Evolutionary conservation across 2,797 vertebrate species (phyloP).

Genomic region (Columba guinea): DNA sequence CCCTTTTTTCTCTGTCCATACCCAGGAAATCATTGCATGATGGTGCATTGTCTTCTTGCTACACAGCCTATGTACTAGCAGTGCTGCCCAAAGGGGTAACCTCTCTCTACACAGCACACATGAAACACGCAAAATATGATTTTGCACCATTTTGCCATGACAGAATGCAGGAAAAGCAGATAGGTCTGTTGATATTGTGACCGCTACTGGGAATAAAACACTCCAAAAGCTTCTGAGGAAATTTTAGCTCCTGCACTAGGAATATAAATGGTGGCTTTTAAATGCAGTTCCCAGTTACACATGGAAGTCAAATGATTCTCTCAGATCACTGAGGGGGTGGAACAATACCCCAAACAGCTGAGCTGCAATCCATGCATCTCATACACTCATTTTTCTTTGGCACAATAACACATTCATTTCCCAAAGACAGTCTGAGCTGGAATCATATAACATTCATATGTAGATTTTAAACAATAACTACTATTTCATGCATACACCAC

Average conservation of each 20-base stretch:
- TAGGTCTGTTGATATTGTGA: neutral
- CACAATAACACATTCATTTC: neutral
- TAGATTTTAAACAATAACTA: neutral
- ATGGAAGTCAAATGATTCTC: neutral
- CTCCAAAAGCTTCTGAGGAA: neutral
- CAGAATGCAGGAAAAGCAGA: neutral
- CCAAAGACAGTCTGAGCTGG: neutral
- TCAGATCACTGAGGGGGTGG: neutral
- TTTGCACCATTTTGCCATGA: neutral
- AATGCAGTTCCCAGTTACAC: neutral
- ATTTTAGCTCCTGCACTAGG: neutral
- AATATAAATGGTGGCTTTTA: neutral
- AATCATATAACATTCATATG: neutral
- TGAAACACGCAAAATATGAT: neutral
- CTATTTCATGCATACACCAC: neutral
- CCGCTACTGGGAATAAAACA: neutral
- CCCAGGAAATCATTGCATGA: neutral
- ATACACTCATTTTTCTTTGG: neutral
- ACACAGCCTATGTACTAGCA: neutral
- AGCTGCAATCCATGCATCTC: neutral
- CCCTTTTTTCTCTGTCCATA: neutral
- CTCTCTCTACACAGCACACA: neutral
- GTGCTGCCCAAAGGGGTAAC: neutral
- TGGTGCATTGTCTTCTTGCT: neutral
- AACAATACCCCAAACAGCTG: constrained; percentile 36